Percentiles rank a stretch among this genome's conserved stretches.
These are phyloP conservation scores for Arizona elegans DNA, from an alignment of 2,113 vertebrate genomes.

Conservation along the genomic window DNA sequence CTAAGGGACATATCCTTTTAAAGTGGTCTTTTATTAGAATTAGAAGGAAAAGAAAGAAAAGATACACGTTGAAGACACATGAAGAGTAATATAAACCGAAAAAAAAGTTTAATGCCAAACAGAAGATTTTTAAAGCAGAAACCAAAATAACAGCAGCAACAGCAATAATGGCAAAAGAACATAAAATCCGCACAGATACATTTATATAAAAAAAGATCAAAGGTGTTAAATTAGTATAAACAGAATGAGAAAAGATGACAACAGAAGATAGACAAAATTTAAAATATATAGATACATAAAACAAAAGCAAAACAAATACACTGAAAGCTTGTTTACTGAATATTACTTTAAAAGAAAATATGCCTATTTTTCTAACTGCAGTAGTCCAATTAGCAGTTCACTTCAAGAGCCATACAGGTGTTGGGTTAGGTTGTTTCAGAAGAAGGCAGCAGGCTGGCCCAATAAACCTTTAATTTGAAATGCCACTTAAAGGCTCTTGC, in stretches of 20 bases:
- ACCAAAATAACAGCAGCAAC: constrained; percentile 23
- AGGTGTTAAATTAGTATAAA: constrained; percentile 35
- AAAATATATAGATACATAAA: background rate
- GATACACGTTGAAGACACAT: constrained; percentile 48
- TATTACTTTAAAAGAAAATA: background rate
- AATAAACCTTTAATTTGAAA: background rate
- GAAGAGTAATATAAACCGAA: constrained; percentile 28
- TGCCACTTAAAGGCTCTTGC: background rate
- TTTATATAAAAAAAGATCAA: constrained; percentile 1
- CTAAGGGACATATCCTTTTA: constrained; percentile 30
- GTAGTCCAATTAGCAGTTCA: background rate
- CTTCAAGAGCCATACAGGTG: background rate
- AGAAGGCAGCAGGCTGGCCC: background rate
- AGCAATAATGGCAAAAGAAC: constrained; percentile 51
- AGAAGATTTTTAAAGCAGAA: constrained; percentile 33
- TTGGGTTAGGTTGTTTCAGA: background rate
- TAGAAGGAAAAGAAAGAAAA: constrained; percentile 29
- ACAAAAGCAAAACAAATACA: background rate
- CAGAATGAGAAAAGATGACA: constrained; percentile 17
- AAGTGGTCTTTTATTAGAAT: constrained; percentile 59
- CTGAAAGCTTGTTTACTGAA: background rate
- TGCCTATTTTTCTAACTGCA: background rate
- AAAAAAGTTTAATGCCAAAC: constrained; percentile 37
- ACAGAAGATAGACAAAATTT: background rate
- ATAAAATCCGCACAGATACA: constrained; percentile 46